phyloP scores from a whole-genome alignment of 2,797 vertebrate species.

The Hemitrygon akajei region DNA sequence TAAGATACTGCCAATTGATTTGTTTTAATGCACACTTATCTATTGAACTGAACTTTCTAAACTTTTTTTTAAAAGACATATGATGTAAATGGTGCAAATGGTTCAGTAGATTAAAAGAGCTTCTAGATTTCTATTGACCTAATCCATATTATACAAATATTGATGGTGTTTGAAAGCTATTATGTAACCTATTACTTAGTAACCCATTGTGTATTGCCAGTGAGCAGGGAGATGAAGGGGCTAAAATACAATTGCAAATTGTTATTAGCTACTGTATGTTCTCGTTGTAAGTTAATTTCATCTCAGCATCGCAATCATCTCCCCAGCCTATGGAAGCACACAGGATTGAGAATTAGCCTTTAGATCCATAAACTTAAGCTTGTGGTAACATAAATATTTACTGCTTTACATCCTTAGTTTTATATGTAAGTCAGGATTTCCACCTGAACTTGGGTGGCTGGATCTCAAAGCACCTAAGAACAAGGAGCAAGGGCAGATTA shows the following conservation, averaged over 20 bases:
- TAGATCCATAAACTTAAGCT: not conserved
- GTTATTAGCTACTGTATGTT: not conserved
- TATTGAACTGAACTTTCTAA: not conserved
- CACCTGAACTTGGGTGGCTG: not conserved
- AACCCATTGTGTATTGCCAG: not conserved
- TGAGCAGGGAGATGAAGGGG: not conserved
- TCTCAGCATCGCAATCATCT: too few relatives aligned
- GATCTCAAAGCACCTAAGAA: not conserved
- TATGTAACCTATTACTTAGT: not conserved
- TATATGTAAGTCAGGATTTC: not conserved
- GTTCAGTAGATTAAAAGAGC: conserved; percentile 4
- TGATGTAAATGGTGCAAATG: conserved; percentile 8
- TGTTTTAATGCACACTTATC: not conserved
- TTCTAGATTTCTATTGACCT: not conserved
- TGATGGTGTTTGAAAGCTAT: conserved; percentile 13
- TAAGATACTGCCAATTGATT: not conserved
- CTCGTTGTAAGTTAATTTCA: not conserved
- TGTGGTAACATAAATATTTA: not conserved
- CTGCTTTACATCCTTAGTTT: not conserved
- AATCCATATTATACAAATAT: not conserved
- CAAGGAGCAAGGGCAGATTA: too few relatives aligned
- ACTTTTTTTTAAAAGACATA: not conserved
- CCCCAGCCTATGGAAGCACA: not conserved
- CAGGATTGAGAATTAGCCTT: not conserved
- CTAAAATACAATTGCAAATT: not conserved